phyloP scores from a whole-genome alignment of 2,797 vertebrate genomes.

The Mallotus villosus region DNA sequence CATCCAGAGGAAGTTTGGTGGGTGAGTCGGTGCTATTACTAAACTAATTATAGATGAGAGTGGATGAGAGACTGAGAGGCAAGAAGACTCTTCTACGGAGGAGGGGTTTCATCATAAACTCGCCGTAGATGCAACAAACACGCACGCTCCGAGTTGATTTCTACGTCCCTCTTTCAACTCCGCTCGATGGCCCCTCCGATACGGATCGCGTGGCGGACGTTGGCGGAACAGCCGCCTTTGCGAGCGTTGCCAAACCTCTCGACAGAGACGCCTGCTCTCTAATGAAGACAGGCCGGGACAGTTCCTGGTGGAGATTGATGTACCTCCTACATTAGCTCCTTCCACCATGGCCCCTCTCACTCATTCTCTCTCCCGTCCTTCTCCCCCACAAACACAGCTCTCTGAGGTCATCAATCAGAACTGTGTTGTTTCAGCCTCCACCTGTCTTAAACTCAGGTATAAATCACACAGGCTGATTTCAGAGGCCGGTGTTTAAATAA shows the following conservation, averaged over 20 bases:
- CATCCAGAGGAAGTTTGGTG: slow-evolving; percentile 63
- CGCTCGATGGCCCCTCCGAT: too few relatives aligned
- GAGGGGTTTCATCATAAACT: slow-evolving; percentile 67
- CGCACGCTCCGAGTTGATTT: not conserved
- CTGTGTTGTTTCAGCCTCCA: slow-evolving; percentile 65
- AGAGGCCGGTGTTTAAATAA: slow-evolving; percentile 78
- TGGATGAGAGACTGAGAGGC: slow-evolving; percentile 45
- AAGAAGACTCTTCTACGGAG: slow-evolving; percentile 46
- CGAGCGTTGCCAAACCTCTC: too few relatives aligned
- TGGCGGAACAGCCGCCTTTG: too few relatives aligned
- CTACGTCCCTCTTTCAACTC: not conserved
- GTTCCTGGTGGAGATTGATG: slow-evolving; percentile 13
- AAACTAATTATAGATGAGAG: slow-evolving; percentile 63
- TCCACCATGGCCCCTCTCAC: not conserved
- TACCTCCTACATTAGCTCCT: slow-evolving; percentile 24
- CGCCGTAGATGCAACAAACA: slow-evolving; percentile 7
- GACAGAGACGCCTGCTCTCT: not conserved
- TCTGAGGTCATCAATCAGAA: slow-evolving; percentile 65
- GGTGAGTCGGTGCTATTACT: slow-evolving; percentile 55
- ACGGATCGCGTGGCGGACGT: too few relatives aligned
- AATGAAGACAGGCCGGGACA: slow-evolving; percentile 34
- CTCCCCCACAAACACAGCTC: slow-evolving; percentile 26
- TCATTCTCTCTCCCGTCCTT: not conserved
- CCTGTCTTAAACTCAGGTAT: slow-evolving; percentile 63
- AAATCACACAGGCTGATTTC: slow-evolving; percentile 74